Evolutionary conservation across 2,113 vertebrate genomes (phyloP), one percentile per base, ranked within the genome.

Genomic region (Taxidea taxus): DNA sequence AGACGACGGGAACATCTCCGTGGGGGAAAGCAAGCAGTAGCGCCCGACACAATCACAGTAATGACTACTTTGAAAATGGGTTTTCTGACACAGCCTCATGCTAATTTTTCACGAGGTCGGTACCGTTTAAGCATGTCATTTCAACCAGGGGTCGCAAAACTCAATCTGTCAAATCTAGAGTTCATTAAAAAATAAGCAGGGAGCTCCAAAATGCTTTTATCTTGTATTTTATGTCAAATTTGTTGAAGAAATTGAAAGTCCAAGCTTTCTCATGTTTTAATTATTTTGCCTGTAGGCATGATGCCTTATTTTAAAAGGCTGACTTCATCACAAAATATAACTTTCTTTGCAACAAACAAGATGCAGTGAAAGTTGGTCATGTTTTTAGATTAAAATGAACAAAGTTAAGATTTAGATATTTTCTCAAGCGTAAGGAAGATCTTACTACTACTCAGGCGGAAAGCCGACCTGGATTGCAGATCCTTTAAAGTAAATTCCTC

Each of bases 1-100:
- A 92, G 74, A 86, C 39, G 85, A 12, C 86, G 31, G 87, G 83
- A 90, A 96, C 97, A 98, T 94, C 87, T 98, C 56, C 93, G 91
- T 72, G 82, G 58, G 0, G 70, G 95, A 72, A 94, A 96, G 49
- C 64, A 56, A 94, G 95, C 9, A 98, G 39, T 66, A 85, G 87
- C 29, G 90, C 87, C 96, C 95, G 90, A 95, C 80, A 84, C 81
- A 97, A 93, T 96, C 97, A 86, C 51, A 10, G 56, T 83, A 64
- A 92, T 94, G 90, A 95, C 77, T 95, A 89, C 96, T 94, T 92
- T 95, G 84, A 82, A 97, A 97, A 97, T 39, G 1, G 4, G 51
- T 91, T 91, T 81, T 72, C 75, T 93, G 82, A 85, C 68, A 77
- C 68, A 95, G 86, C 90, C 74, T 95, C 81, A 42, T 72, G 91